Conservation (phyloP, 2,113 vertebrate genomes). For the Cettia cetti region DNA sequence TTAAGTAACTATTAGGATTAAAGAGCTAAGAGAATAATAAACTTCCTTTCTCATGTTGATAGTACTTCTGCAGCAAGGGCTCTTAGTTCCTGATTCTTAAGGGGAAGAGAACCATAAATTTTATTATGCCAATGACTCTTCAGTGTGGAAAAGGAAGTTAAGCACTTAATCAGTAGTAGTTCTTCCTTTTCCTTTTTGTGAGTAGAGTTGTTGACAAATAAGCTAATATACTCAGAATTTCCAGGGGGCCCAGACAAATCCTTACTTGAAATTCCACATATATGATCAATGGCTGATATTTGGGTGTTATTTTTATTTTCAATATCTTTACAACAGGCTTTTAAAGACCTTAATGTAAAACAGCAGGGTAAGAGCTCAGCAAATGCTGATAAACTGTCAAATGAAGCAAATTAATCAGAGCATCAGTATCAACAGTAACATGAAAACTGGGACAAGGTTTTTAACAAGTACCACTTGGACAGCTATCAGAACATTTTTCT, state of each 20-base stretch:
- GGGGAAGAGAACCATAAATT: not conserved
- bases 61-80: not conserved
- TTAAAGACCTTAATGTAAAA: not conserved
- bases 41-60: not conserved
- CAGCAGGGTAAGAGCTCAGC: not conserved
- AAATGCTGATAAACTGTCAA: not conserved
- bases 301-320: not conserved
- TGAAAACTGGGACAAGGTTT: not conserved
- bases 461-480: not conserved
- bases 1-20: not conserved
- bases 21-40: not conserved
- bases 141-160: not conserved
- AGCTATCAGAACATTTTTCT: not conserved
- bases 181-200: not conserved
- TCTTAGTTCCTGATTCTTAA: not conserved
- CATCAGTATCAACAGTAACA: not conserved
- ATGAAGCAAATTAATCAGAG: not conserved
- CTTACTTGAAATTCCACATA: not conserved
- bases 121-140: not conserved
- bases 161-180: not conserved
- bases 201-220: not conserved
- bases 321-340: not conserved
- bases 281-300: not conserved
- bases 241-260: not conserved
- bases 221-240: not conserved